phyloP scores from a whole-genome alignment of 23 tunicate species.

The Corella eumyota region DNA sequence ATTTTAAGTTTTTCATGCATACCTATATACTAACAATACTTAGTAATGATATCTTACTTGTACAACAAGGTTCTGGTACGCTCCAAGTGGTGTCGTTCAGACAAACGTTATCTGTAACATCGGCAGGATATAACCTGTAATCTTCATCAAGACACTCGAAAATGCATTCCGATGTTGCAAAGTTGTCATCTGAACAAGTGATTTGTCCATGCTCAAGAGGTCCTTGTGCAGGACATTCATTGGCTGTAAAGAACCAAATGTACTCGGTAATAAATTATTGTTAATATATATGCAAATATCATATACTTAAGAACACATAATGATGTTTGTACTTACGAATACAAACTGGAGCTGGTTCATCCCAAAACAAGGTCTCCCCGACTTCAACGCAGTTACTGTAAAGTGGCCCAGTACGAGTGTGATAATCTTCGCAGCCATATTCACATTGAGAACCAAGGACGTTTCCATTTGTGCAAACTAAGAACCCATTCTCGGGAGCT shows the following conservation, averaged over 20 bases:
- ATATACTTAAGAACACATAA: too few relatives aligned
- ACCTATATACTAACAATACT: too few relatives aligned
- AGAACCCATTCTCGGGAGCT: slow-evolving; percentile 41
- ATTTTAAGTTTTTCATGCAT: too few relatives aligned
- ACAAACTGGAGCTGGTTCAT: neutral
- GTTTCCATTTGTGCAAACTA: slow-evolving; percentile 44
- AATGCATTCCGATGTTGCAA: slow-evolving; percentile 5
- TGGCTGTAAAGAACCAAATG: too few relatives aligned
- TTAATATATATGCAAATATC: too few relatives aligned
- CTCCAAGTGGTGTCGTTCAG: slow-evolving; percentile 23
- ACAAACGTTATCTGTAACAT: slow-evolving; percentile 23
- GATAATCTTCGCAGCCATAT: slow-evolving; percentile 46
- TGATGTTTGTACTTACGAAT: neutral
- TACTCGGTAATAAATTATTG: too few relatives aligned
- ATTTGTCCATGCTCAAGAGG: slow-evolving; percentile 9
- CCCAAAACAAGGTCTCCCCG: neutral
- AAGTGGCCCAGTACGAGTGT: slow-evolving; percentile 42
- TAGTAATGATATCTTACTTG: too few relatives aligned
- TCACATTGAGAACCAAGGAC: slow-evolving; percentile 57
- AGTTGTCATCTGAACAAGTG: slow-evolving; percentile 9
- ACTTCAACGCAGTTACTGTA: slow-evolving; percentile 28
- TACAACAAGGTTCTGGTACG: slow-evolving; percentile 22
- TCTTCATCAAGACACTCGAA: slow-evolving; percentile 21
- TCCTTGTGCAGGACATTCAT: too few relatives aligned
- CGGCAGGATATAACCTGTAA: slow-evolving; percentile 29